Base-by-base conservation (phyloP, 1,140 invertebrate genomes). In the Parapsyche elsis region DNA sequence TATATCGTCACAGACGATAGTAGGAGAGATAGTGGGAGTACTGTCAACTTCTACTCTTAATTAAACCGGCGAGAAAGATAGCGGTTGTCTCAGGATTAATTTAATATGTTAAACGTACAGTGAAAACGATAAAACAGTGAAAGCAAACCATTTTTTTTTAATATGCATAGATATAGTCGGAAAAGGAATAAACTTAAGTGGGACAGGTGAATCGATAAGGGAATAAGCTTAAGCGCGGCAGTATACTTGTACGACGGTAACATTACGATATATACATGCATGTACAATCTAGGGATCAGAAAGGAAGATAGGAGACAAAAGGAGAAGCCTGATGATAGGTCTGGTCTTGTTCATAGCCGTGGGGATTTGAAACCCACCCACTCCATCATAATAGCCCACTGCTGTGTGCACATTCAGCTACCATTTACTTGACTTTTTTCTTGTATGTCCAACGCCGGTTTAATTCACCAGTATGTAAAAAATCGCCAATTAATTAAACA, bases 341-440 rank as follows among this genome's bases (percentile, higher is more conserved):
- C 21, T 21, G 24, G 14, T 71, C 67, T 38, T 7, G 61, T 16
- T 19, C 67, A n/a, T 44, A 21, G 21, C 67, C 9, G 67, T 26
- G 67, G 67, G 67, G 61, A 24, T 71, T 24, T 26, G 67, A 30
- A 38, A 30, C 24, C 16, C 16, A 44, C 23, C 67, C 26, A 71
- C 67, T 71, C 24, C 16, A 71, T 71, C 67, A 71, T 71, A 71
- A 71, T 71, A 71, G 30, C 67, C 67, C 21, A 61, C 67, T 24
- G 67, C 67, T 71, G 67, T 19, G 24, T 26, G 67, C 67, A 30
- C 24, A n/a, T 44, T 23, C 23, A 26, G 24, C 67, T 14, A 26
- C 67, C 30, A 26, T 71, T 26, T 24, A 71, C 26, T 71, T 71
- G 21, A n/a, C 67, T 71, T 71, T n/a, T 61, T 61, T 19, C 49